phyloP scores from a whole-genome alignment of 2,113 vertebrate genomes.

The Bungarus multicinctus region DNA sequence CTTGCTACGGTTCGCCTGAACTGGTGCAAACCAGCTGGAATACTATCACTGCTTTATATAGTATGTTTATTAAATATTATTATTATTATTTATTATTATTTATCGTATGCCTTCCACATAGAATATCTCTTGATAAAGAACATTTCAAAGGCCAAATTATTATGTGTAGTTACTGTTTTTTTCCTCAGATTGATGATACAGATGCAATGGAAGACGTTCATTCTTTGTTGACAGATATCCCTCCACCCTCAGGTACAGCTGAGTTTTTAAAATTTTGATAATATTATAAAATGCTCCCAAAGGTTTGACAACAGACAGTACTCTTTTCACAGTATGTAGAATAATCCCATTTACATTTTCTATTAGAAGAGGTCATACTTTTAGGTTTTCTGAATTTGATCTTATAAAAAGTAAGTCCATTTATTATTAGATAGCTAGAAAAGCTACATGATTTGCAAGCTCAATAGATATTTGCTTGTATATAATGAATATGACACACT shows the following conservation, averaged over 20 bases:
- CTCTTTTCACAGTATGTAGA: neutral
- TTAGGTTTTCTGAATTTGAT: neutral
- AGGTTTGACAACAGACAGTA: neutral
- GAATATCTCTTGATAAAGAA: neutral
- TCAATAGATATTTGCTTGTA: neutral
- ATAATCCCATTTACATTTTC: neutral
- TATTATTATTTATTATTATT: no score
- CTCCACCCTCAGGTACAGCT: constrained; percentile 83
- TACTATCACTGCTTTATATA: neutral
- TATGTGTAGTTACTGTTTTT: neutral
- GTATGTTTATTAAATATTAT: neutral
- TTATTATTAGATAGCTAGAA: neutral
- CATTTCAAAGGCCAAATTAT: neutral
- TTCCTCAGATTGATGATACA: constrained; percentile 90
- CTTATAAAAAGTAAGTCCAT: neutral
- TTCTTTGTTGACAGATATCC: constrained; percentile 86
- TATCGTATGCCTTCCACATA: neutral
- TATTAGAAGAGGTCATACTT: neutral
- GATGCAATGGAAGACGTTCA: constrained; percentile 97
- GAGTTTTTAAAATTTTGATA: neutral
- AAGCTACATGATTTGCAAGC: neutral
- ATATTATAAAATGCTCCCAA: neutral
- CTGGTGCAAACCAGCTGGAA: no score
- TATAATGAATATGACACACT: neutral
- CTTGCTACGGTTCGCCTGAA: no score